These are phyloP conservation scores for Agrilus cyanescens DNA, from an alignment of 2,888 invertebrate genomes.

Conservation along the genomic window DNA sequence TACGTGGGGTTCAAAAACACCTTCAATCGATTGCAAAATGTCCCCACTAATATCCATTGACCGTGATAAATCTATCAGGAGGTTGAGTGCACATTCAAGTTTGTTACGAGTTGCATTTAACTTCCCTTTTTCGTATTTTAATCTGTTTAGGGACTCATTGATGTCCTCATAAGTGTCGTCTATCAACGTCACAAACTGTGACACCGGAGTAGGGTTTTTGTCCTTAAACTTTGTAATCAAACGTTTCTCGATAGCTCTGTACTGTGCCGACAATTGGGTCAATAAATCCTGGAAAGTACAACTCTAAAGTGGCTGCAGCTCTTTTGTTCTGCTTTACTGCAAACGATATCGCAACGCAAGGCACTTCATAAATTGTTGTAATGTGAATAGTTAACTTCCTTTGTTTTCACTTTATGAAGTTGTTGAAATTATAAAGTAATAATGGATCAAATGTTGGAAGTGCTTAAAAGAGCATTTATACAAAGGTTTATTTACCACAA, in stretches of 20 bases:
- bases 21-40: slow-evolving; percentile 21
- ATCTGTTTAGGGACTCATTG: slow-evolving; percentile 36
- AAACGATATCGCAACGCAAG: too few species aligned
- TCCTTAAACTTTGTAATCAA: slow-evolving; percentile 69
- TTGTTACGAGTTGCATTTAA: slow-evolving; percentile 24
- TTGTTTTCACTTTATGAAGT: too few species aligned
- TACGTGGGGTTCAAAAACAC: slow-evolving; percentile 24
- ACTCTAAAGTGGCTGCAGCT: slow-evolving; percentile 4
- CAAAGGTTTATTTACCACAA: too few species aligned
- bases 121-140: slow-evolving; percentile 36
- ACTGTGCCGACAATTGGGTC: slow-evolving; percentile 53
- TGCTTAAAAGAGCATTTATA: too few species aligned
- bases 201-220: slow-evolving; percentile 61
- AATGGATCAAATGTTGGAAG: too few species aligned
- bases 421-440: too few species aligned
- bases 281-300: slow-evolving; percentile 36
- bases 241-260: slow-evolving; percentile 63
- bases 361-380: too few species aligned
- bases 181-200: slow-evolving; percentile 57
- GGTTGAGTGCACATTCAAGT: slow-evolving; percentile 26
- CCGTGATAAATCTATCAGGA: slow-evolving; percentile 24
- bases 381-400: too few species aligned
- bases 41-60: slow-evolving; percentile 25
- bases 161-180: slow-evolving; percentile 57
- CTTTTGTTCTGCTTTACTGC: background rate